phyloP scores from a whole-genome alignment of 2,113 vertebrate genomes.

The Noctilio leporinus region DNA sequence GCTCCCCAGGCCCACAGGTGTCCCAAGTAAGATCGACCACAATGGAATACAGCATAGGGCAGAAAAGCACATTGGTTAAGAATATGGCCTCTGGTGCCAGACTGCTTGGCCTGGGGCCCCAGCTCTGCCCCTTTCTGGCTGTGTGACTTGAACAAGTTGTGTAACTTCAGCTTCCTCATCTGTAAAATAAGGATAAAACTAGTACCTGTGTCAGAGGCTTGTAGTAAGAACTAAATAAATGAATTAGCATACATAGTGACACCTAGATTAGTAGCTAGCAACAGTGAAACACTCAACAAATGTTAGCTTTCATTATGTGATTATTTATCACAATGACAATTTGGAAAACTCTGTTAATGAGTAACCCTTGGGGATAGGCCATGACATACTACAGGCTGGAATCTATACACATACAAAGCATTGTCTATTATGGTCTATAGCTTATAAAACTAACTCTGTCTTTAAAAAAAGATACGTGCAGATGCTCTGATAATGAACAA shows the following conservation, averaged over 20 bases:
- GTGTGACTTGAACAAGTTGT: background rate
- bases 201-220: background rate
- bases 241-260: background rate
- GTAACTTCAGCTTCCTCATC: background rate
- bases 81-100: background rate
- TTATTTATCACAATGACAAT: background rate
- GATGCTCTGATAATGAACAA: background rate
- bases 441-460: background rate
- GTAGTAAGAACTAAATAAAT: background rate
- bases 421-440: background rate
- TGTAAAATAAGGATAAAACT: background rate
- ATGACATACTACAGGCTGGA: background rate
- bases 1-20: background rate
- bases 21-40: background rate
- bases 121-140: background rate
- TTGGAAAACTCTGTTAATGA: background rate
- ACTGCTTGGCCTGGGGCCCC: background rate
- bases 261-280: background rate
- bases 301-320: background rate
- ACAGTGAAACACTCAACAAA: background rate
- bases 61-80: background rate
- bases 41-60: background rate
- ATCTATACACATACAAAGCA: background rate
- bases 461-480: background rate
- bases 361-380: background rate